Percentiles rank a stretch among this genome's conserved stretches.
These are phyloP conservation scores for Tetranychus urticae DNA, from an alignment of 1,140 invertebrate species.

Conservation along the genomic window DNA sequence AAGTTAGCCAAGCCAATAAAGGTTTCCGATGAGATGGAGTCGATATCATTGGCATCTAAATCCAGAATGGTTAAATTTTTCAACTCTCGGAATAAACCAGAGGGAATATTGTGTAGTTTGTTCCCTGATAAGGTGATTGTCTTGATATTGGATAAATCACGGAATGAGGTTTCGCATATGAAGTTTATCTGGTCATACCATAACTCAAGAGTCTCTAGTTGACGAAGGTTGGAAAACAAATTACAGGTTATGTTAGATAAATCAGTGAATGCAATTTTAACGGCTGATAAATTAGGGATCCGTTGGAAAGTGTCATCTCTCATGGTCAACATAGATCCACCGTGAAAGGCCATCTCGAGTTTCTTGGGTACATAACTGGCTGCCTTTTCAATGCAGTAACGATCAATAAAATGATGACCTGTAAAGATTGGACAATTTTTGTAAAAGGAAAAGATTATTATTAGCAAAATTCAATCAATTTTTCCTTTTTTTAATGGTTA, in stretches of 20 bases:
- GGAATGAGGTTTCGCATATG: not conserved
- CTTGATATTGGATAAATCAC: not conserved
- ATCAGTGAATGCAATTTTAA: not conserved
- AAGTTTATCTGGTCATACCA: not conserved
- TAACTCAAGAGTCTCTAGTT: not conserved
- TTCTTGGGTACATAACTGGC: not conserved
- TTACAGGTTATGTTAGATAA: not conserved
- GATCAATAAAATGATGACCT: not conserved
- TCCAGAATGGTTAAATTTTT: not conserved
- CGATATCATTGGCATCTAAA: not conserved
- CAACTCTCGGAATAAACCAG: not conserved
- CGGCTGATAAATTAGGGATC: not conserved
- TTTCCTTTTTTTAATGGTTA: too few species aligned
- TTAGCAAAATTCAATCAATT: not conserved
- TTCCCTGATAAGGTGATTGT: not conserved
- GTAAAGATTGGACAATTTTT: not conserved
- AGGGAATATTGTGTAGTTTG: not conserved
- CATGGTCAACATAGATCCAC: not conserved
- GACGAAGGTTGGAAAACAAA: not conserved
- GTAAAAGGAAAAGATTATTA: not conserved
- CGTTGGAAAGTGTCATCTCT: not conserved
- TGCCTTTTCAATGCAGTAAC: not conserved
- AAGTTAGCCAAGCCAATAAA: not conserved
- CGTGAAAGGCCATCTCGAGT: not conserved
- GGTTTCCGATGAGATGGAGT: not conserved